Percentiles rank a stretch among this genome's conserved stretches.
Conservation (phyloP, 2,888 invertebrate genomes). For the Temnothorax ravouxi region DNA sequence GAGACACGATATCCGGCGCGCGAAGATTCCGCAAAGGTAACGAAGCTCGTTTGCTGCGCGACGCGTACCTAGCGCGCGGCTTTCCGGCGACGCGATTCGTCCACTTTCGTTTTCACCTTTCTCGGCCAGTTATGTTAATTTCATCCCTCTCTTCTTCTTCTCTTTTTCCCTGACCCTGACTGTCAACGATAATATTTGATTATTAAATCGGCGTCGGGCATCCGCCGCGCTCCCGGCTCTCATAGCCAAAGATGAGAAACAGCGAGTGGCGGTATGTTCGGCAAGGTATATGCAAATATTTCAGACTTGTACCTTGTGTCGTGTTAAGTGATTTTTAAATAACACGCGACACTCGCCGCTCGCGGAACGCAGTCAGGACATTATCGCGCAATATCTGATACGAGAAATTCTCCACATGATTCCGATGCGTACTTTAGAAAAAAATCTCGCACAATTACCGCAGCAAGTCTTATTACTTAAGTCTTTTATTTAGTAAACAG, state of each 20-base stretch:
- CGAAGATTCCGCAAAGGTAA: slow-evolving; percentile 67
- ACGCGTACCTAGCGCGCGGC: not conserved
- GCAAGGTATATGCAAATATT: slow-evolving; percentile 29
- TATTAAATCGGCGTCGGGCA: slow-evolving; percentile 42
- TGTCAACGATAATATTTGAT: slow-evolving; percentile 51
- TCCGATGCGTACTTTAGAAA: not conserved
- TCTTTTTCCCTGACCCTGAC: not conserved
- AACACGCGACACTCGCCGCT: slow-evolving; percentile 16
- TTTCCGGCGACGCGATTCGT: slow-evolving; percentile 59
- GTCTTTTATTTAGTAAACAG: not conserved
- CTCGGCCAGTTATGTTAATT: slow-evolving; percentile 77
- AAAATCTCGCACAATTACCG: slow-evolving; percentile 6
- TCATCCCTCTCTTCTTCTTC: slow-evolving; percentile 27
- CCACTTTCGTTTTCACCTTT: slow-evolving; percentile 68
- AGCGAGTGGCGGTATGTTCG: not conserved
- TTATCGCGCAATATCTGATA: slow-evolving; percentile 32
- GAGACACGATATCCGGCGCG: slow-evolving; percentile 65
- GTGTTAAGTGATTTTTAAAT: slow-evolving; percentile 50
- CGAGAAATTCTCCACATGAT: slow-evolving; percentile 15
- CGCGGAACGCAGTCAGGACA: not conserved
- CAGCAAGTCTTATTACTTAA: not conserved
- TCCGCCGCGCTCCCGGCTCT: slow-evolving; percentile 9
- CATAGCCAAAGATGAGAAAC: slow-evolving; percentile 36
- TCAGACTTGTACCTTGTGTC: slow-evolving; percentile 3
- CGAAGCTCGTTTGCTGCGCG: slow-evolving; percentile 73